Evolutionary conservation across 1,140 invertebrate genomes (phyloP).

Genomic region (Drosophila subobscura): DNA sequence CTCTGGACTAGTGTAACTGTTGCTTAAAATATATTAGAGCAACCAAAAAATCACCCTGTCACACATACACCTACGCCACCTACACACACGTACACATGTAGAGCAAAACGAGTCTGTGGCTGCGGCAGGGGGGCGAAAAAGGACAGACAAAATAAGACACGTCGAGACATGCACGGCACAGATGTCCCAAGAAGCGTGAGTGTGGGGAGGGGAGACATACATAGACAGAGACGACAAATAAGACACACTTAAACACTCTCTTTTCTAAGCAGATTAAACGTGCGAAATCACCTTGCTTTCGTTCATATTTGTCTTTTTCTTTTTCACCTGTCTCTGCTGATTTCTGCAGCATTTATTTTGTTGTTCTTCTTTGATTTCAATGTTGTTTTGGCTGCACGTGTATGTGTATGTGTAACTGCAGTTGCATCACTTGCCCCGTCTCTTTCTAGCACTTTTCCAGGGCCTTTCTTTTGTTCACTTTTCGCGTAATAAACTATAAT

Average conservation of each 20-base stretch:
- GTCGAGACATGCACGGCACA: conserved; percentile 36
- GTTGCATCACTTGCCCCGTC: too few species aligned
- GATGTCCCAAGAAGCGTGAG: conserved; percentile 29
- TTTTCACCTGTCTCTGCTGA: conserved; percentile 16
- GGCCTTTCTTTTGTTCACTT: too few species aligned
- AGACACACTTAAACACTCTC: conserved; percentile 17
- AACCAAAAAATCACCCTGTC: conserved; percentile 4
- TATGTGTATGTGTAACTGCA: too few species aligned
- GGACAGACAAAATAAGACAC: conserved; percentile 7
- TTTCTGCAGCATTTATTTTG: conserved; percentile 18
- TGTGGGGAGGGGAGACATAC: not conserved
- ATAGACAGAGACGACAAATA: conserved; percentile 12
- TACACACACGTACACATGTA: conserved; percentile 11
- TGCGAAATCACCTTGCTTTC: conserved; percentile 26
- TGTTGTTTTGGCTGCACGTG: too few species aligned
- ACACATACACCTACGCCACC: conserved; percentile 16
- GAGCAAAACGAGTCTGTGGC: conserved; percentile 38
- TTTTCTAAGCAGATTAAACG: conserved; percentile 12
- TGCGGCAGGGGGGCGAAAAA: conserved; percentile 30
- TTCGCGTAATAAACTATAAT: too few species aligned
- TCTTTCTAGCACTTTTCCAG: too few species aligned
- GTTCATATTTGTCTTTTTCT: conserved; percentile 1
- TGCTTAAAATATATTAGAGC: too few species aligned
- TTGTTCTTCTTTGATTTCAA: conserved; percentile 18
- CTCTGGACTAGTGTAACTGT: too few species aligned